Base-by-base conservation (phyloP, 2,113 vertebrate species). In the Hydrochoerus hydrochaeris region DNA sequence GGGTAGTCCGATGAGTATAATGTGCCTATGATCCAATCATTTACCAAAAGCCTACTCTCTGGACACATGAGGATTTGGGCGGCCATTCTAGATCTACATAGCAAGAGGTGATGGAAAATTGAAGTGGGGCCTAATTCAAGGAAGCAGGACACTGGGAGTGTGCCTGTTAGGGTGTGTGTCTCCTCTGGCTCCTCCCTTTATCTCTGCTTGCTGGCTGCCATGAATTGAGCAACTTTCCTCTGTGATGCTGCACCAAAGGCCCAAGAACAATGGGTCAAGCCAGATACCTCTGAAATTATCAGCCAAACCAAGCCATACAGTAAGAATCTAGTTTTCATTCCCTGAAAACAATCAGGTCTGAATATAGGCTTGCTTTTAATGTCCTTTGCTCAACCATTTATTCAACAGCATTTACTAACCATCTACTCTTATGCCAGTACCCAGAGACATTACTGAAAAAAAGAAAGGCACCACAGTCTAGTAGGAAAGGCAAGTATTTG, bases 341-440 rank as follows among this genome's bases (percentile, higher is more conserved):
- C 46, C 62, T n/a, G 20, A 83, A 95, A 91, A 94, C 28, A 84
- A 75, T n/a, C 20, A 85, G 65, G 49, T 73, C 49, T 84, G 80
- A 93, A 67, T 63, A 84, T 1, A 94, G 30, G 20, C 44, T 58
- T 91, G 69, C 44, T n/a, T 90, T 52, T 69, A 62, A 52, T 41
- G 24, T 19, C 7, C 38, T 83, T 86, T n/a, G 28, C 73, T 67
- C 81, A 69, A 26, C 73, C 62, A 90, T 63, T 95, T n/a, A 89
- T 49, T 67, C 62, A 69, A 83, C 17, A 93, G 80, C 41, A 84
- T 88, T 85, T 93, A 49, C 2, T 83, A 16, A 83, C 41, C 44
- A 92, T 92, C 81, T 89, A n/a, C 77, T 63, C n/a, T 78, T 54
- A 62, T 44, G n/a, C 30, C 54, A 88, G 46, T 0, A 28, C 71